Base-by-base conservation (phyloP, 1,140 invertebrate species). In the Octopus sinensis region DNA sequence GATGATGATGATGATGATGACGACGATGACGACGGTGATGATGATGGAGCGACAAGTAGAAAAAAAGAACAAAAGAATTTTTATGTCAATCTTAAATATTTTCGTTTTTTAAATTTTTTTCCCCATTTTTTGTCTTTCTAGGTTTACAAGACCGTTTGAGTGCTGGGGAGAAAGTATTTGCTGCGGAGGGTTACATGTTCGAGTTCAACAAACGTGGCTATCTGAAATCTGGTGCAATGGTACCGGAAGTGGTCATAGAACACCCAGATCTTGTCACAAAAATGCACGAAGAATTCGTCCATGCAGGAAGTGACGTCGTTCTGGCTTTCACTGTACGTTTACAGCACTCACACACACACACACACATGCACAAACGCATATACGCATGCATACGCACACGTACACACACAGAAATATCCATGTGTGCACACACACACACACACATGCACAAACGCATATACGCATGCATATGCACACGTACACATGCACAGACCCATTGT, bases 131-230 rank as follows among this genome's bases (percentile, higher is more conserved):
- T 53, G 79, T 73, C 79, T 23, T 68, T 81, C 6, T 23, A 88
- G 87, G 86, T 79, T 79, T 88, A 6, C 53, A 84, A 43, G 84
- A 87, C 68, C 79, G 85, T 10, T 78, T 88, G 4, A 79, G 80
- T 51, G 82, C 84, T 82, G 84, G 85, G 12, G 86, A 87, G 71
- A 79, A 75, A 53, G 79, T 88, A 43, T 71, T 88, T 12, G 84
- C 83, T 43, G 88, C 85, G n/a, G 88, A 89, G 56, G 88, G 88
- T 43, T 89, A 88, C 73, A 76, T 89, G 83, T 89, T 88, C 85
- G 88, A 88, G 76, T 84, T 88, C 10, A 86, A 88, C 54, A 68
- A 86, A 81, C 77, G 87, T 51, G 88, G 88, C 5, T 87, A 83
- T 71, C 68, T 88, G 4, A 85, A 85, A 78, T 83, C 86, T 5